These are phyloP conservation scores for Neocrepidodera transversa DNA, from an alignment of 2,888 invertebrate species.

Conservation along the genomic window DNA sequence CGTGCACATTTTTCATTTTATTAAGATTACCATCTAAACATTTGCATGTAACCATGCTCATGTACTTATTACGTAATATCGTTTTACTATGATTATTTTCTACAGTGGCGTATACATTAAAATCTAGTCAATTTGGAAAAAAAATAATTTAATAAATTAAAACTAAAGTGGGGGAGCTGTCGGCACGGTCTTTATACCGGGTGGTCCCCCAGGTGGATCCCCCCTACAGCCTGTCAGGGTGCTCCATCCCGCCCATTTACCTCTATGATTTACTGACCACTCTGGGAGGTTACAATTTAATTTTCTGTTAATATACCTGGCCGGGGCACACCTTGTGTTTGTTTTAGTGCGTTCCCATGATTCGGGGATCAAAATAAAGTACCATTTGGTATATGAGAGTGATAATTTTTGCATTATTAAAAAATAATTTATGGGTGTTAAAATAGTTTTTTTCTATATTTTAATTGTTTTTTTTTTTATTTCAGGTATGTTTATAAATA, in stretches of 20 bases:
- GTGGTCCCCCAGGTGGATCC: conserved; percentile 46
- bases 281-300: conserved; percentile 53
- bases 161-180: conserved; percentile 37
- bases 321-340: conserved; percentile 34
- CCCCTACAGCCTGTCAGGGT: conserved; percentile 15
- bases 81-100: not conserved
- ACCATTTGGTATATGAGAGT: conserved; percentile 12
- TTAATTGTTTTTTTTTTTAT: no score
- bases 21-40: conserved; percentile 21
- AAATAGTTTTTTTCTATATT: no score
- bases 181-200: conserved; percentile 49
- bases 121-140: no score
- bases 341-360: conserved; percentile 34
- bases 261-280: conserved; percentile 53
- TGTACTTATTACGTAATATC: conserved; percentile 18
- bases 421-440: no score
- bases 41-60: conserved; percentile 19
- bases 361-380: conserved; percentile 11
- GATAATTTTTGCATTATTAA: no score
- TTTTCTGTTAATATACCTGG: conserved; percentile 54
- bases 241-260: conserved; percentile 48
- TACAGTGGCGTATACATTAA: not conserved
- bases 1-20: conserved; percentile 25
- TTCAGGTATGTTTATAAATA: no score
- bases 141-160: no score